These are phyloP conservation scores for Cossypha heuglini DNA, from an alignment of 2,797 vertebrate genomes.

Conservation along the genomic window DNA sequence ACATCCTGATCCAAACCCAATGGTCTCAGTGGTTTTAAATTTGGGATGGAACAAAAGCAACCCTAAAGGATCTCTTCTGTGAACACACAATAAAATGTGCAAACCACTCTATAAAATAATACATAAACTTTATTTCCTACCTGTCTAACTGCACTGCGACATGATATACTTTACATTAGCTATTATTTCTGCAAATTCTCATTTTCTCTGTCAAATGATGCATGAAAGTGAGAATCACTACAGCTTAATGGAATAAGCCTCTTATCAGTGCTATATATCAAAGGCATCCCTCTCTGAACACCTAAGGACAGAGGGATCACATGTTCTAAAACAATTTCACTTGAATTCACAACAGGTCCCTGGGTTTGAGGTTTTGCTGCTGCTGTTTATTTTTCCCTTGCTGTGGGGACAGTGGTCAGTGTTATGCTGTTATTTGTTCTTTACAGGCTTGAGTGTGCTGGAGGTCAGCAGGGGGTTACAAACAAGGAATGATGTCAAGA, in stretches of 20 bases:
- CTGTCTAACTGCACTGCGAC: slow-evolving; percentile 1
- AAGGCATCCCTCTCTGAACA: slow-evolving; percentile 32
- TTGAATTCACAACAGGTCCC: not conserved
- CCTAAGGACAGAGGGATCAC: slow-evolving; percentile 37
- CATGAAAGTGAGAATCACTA: slow-evolving; percentile 57
- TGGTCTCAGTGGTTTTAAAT: not conserved
- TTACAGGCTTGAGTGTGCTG: not conserved
- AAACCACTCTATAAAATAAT: not conserved
- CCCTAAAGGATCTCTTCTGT: not conserved
- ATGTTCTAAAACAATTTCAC: not conserved
- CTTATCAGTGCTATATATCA: slow-evolving; percentile 43
- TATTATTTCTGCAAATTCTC: slow-evolving; percentile 65
- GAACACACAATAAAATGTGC: not conserved
- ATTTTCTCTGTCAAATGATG: slow-evolving; percentile 70
- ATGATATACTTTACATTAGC: slow-evolving; percentile 55
- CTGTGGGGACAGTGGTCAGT: not conserved
- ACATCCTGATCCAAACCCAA: not conserved
- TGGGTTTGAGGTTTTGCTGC: not conserved
- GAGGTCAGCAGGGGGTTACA: not conserved
- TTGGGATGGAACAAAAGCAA: not conserved
- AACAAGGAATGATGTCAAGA: not conserved
- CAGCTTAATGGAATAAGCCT: slow-evolving; percentile 55
- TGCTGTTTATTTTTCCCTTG: not conserved
- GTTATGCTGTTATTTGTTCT: not conserved
- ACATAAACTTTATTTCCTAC: slow-evolving; percentile 46